phyloP scores from a whole-genome alignment of 2,888 invertebrate species.

The Terebella lapidaria region DNA sequence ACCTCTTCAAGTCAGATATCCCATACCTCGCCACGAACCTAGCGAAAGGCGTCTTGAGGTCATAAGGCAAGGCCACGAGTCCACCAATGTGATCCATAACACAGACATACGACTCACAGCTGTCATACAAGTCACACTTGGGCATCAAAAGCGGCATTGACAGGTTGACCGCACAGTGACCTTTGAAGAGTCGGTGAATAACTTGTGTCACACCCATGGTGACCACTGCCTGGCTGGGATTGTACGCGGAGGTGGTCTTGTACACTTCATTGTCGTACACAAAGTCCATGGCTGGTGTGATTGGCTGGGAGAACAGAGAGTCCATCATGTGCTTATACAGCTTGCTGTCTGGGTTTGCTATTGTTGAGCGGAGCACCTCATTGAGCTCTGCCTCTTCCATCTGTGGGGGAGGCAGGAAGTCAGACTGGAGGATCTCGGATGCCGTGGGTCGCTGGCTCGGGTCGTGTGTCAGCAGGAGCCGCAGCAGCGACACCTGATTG shows the following conservation, averaged over 20 bases:
- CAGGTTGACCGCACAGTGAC: slow-evolving; percentile 69
- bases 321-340: slow-evolving; percentile 62
- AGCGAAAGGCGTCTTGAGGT: slow-evolving; percentile 74
- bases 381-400: slow-evolving; percentile 81
- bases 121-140: slow-evolving; percentile 32
- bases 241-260: slow-evolving; percentile 48
- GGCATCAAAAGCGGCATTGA: slow-evolving; percentile 78
- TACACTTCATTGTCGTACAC: slow-evolving; percentile 69
- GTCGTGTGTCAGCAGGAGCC: slow-evolving; percentile 81
- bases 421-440: slow-evolving; percentile 74
- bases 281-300: slow-evolving; percentile 68
- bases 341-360: slow-evolving; percentile 75
- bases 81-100: slow-evolving; percentile 84
- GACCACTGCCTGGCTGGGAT: slow-evolving; percentile 53
- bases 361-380: slow-evolving; percentile 71
- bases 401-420: slow-evolving; percentile 75
- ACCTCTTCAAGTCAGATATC: slow-evolving; percentile 74
- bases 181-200: slow-evolving; percentile 44
- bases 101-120: slow-evolving; percentile 59
- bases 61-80: slow-evolving; percentile 78
- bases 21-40: slow-evolving; percentile 74
- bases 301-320: slow-evolving; percentile 57
- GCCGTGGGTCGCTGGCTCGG: slow-evolving; percentile 78
- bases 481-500: slow-evolving; percentile 46
- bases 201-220: slow-evolving; percentile 57